These are phyloP conservation scores for Bombus consobrinus DNA, from an alignment of 1,140 invertebrate genomes.

Conservation along the genomic window DNA sequence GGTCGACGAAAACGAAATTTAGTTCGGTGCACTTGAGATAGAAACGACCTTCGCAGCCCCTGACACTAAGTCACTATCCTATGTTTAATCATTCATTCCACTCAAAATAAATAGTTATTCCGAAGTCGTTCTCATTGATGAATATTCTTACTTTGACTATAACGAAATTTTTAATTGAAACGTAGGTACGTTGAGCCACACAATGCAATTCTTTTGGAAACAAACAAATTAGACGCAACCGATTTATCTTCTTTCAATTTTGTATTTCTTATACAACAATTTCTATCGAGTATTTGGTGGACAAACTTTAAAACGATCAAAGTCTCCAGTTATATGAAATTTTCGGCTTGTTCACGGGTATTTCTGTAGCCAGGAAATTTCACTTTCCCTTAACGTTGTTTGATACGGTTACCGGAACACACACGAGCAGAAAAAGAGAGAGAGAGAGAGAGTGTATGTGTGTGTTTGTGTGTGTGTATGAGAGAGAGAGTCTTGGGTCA, in stretches of 20 bases:
- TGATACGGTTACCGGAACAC: constrained; percentile 14
- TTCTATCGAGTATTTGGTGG: too few species aligned
- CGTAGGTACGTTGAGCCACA: too few species aligned
- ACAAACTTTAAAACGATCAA: background rate
- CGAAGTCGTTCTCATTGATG: background rate
- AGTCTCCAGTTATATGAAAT: background rate
- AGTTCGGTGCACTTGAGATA: constrained; percentile 49
- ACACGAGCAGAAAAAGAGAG: background rate
- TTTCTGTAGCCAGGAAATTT: constrained; percentile 26
- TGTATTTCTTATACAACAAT: background rate
- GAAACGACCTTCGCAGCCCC: constrained; percentile 39
- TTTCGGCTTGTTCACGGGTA: background rate
- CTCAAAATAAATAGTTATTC: background rate
- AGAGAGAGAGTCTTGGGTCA: background rate
- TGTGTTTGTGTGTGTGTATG: too few species aligned
- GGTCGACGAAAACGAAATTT: constrained; percentile 56
- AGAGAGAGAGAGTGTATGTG: background rate
- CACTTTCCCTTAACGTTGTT: constrained; percentile 10
- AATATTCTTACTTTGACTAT: too few species aligned
- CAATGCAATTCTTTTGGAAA: background rate
- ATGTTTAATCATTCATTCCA: background rate
- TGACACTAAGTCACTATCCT: background rate
- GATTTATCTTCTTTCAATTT: background rate
- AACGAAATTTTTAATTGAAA: too few species aligned
- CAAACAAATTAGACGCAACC: background rate